Evolutionary conservation across 1,140 invertebrate species (phyloP), one percentile per base, ranked within the genome.

Genomic region (Drosophila elegans): DNA sequence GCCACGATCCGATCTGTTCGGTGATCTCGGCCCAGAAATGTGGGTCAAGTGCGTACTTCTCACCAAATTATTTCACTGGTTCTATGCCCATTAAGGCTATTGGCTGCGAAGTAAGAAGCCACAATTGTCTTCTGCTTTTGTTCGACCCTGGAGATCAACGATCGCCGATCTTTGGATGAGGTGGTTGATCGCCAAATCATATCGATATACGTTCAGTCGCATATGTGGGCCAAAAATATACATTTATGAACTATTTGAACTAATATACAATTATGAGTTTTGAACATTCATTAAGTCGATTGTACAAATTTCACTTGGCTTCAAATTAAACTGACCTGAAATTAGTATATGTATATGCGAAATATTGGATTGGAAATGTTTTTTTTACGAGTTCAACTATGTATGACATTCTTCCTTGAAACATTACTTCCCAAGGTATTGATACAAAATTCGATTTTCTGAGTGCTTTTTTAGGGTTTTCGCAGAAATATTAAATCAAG

Each of bases 31-130:
- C 3, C 11, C 3, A 9, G 5, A 52, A 46, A 76, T 46, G 34
- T 76, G 72, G 46, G 73, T 76, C 73, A 76, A 76, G 68, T 72
- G 29, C 68, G 67, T 29, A 45, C 61, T 66, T 13, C 6, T 32
- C 2, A 27, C 7, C 5, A 10, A 29, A 25, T 60, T 59, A 6
- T 13, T 36, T 27, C 21, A 12, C 34, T 10, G 38, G 1, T 46
- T 62, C 55, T 64, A 46, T 38, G 55, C 29, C 61, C 54, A 60
- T 27, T 36, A 64, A 27, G 29, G 39, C n/a, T n/a, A 32, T 41
- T 54, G 48, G 25, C 27, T 3, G 13, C 3, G 7, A 9, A 12
- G 3, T 12, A 25, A 16, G 6, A 7, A 21, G n/a, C 36, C 32
- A 46, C 36, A 5, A 61, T n/a, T 59, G 13, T 12, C 21, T 7